A percentile compares a stretch with the other conserved stretches of the same genome.
phyloP scores from a whole-genome alignment of 2,113 vertebrate genomes.

The Balaeniceps rex region DNA sequence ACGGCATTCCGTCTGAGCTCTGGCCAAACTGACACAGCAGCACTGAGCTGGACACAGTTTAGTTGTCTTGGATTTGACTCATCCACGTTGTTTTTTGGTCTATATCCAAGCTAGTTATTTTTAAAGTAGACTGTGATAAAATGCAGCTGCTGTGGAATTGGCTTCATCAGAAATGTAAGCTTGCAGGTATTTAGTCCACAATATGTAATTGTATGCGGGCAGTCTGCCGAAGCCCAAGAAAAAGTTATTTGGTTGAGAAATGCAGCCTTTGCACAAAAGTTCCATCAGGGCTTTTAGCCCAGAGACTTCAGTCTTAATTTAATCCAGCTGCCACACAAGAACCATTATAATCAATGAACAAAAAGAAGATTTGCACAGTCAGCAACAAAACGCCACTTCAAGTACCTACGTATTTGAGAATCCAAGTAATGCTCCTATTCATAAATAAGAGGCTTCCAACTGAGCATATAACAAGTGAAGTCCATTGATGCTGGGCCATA shows the following conservation, averaged over 20 bases:
- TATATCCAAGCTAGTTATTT: conserved; percentile 19
- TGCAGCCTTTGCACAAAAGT: conserved; percentile 57
- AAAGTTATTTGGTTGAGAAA: background rate
- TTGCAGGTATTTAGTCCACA: conserved; percentile 11
- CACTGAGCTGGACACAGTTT: background rate
- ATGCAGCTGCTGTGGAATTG: background rate
- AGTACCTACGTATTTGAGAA: conserved; percentile 14
- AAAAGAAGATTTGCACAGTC: conserved; percentile 53
- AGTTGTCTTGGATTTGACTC: background rate
- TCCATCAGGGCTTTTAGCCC: conserved; percentile 47
- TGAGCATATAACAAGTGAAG: background rate
- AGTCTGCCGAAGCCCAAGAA: background rate
- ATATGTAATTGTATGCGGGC: background rate
- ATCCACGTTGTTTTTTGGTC: background rate
- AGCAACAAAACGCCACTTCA: background rate
- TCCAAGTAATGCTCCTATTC: conserved; percentile 32
- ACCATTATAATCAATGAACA: conserved; percentile 58
- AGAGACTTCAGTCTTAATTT: conserved; percentile 61
- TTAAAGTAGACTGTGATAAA: background rate
- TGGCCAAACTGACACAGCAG: background rate
- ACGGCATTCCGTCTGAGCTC: background rate
- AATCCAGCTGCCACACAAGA: conserved; percentile 56
- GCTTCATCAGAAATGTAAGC: background rate
- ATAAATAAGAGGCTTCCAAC: conserved; percentile 43
- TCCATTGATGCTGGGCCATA: background rate